Evolutionary conservation across 2,113 vertebrate species (phyloP).

Genomic region (Meleagris gallopavo): DNA sequence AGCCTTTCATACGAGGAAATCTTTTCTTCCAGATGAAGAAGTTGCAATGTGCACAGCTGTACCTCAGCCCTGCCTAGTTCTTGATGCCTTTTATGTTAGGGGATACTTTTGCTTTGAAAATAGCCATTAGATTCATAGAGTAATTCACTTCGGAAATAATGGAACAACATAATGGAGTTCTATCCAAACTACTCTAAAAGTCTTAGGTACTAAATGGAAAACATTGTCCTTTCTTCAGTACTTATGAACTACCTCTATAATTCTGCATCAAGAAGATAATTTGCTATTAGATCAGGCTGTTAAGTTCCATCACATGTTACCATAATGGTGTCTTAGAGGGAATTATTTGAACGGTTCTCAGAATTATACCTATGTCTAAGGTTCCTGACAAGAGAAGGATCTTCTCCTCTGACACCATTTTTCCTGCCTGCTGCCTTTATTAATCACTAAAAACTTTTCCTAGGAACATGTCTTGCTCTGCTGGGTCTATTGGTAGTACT

Average conservation of each 20-base stretch:
- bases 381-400: neutral
- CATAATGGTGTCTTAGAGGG: neutral
- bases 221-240: neutral
- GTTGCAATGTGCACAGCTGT: neutral
- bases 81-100: neutral
- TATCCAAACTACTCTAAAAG: neutral
- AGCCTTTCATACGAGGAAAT: neutral
- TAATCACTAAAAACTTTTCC: neutral
- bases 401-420: neutral
- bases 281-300: slow-evolving; percentile 26
- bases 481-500: neutral
- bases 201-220: slow-evolving; percentile 15
- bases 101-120: neutral
- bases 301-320: neutral
- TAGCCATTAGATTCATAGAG: neutral
- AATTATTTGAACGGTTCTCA: neutral
- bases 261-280: neutral
- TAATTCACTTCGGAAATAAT: slow-evolving; percentile 17
- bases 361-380: slow-evolving; percentile 22
- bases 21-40: slow-evolving; percentile 15
- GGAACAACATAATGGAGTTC: neutral
- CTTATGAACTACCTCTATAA: neutral
- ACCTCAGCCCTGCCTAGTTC: neutral
- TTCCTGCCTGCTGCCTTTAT: neutral
- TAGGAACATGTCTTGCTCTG: neutral